Base-by-base conservation (phyloP, 2,797 vertebrate species). In the Parambassis ranga region DNA sequence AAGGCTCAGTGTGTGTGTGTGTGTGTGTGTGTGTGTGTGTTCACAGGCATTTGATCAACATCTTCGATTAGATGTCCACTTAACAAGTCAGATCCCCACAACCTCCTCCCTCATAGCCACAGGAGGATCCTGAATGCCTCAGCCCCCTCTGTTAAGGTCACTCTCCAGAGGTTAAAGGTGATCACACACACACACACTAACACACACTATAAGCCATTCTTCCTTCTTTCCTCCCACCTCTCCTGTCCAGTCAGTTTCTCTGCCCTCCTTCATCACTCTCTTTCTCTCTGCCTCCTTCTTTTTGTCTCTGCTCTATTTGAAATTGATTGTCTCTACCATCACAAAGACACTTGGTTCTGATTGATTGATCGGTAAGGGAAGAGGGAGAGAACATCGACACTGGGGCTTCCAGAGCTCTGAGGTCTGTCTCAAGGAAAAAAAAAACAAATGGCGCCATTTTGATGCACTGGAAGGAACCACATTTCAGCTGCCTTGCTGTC, bases 321-420 rank as follows among this genome's bases (percentile, higher is more conserved):
- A 92, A 92, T 91, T 93, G 92, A 94, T 94, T 93, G 93, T 93
- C 92, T 93, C 91, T 89, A 93, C 90, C 90, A 93, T 93, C 92
- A 93, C 92, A 94, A 94, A 93, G 93, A 93, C 93, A 93, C 92
- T 92, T 93, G 91, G 88, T 91, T 92, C 89, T 90, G 91, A 93
- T 92, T 91, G 91, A 93, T 92, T 93, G 90, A 90, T 91, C 75
- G 87, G 85, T 85, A 84, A 86, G 75, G 79, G 86, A 90, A 85
- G 88, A 90, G 85, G 90, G 86, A 88, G 87, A 89, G 83, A 88
- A 90, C 81, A 88, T 83, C 19, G 55, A 83, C 81, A 77, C 87
- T 83, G 75, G 80, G 79, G 81, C 75, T 76, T 80, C 51, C 60
- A 72, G 49, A 75, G 58, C 62, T 80, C 75, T 65, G 71, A 77